Evolutionary conservation across 2,888 invertebrate genomes (phyloP), one percentile per base, ranked within the genome.

Genomic region (Orgyia antiqua): DNA sequence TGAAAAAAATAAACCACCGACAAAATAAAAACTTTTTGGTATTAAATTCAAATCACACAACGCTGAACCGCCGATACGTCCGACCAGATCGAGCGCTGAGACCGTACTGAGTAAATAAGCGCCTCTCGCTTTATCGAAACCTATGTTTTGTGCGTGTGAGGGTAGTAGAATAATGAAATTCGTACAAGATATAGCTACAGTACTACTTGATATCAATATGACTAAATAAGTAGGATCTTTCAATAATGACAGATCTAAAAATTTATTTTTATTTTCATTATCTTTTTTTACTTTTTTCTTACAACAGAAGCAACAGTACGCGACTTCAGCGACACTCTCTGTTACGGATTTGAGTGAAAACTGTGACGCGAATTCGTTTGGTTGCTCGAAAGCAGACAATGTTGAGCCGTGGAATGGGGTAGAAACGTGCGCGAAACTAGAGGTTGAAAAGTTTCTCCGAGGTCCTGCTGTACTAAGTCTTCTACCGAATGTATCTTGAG

Each of bases 401-500:
- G 94, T 94, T 18, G 94, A 94, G 0, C 95, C 95, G 55, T 95
- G 94, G 68, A 94, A 94, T 0, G 94, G 93, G 0, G 95, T 95
- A 6, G 93, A 92, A 0, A 95, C 89, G 56, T 95, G 94, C 20
- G 94, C 92, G 52, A 95, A 94, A 28, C 94, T 94, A 3, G 94
- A 93, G 0, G 92, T 92, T 0, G 94, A 94, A 6, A 92, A 90
- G 11, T 91, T 93, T 18, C 90, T 87, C 51, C 87, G 89, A 1
- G 91, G 91, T 37, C 74, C 53, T 24, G 65, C 65, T 0, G 62
- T 68, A 20, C 82, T 82, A 0, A 75, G 34, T 13, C 71, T 58
- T 0, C 79, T 68, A 0, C 76, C 70, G 7, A 80, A 78, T 0
- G 64, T 58, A 6, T 82, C 86, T 33, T 78, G 76, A 0, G 83